phyloP scores from a whole-genome alignment of 2,113 vertebrate genomes.

The Cheirogaleus medius region DNA sequence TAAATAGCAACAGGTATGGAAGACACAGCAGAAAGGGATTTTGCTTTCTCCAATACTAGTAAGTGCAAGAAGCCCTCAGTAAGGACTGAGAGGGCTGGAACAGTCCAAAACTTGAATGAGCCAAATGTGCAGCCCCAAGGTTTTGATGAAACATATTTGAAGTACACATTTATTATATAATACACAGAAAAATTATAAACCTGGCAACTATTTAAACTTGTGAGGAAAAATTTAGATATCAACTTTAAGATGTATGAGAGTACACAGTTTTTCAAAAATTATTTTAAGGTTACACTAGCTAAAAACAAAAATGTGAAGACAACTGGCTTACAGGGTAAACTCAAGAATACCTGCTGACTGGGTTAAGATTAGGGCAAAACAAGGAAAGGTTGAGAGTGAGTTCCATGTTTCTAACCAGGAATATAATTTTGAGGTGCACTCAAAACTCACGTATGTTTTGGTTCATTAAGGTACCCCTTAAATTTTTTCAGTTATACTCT shows the following conservation, averaged over 20 bases:
- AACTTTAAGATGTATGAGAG: background rate
- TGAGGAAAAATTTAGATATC: background rate
- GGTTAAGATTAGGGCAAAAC: background rate
- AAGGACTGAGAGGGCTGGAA: background rate
- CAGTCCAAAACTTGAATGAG: background rate
- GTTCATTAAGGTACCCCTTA: background rate
- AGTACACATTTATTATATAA: background rate
- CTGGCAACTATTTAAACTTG: background rate
- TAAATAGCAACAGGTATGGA: background rate
- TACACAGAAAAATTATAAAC: too few species aligned
- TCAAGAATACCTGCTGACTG: background rate
- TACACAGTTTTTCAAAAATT: background rate
- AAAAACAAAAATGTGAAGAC: background rate
- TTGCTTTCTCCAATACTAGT: background rate
- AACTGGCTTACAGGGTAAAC: background rate
- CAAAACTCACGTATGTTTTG: background rate
- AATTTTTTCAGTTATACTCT: too few species aligned
- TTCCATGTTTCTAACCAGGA: background rate
- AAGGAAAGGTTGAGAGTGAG: background rate
- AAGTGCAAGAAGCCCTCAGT: background rate
- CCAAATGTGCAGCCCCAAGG: background rate
- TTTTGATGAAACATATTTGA: background rate
- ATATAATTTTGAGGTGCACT: background rate
- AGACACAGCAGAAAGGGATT: background rate
- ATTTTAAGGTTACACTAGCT: background rate